Base-by-base conservation (phyloP, 1,140 invertebrate genomes). In the Sarcophaga bullata region DNA sequence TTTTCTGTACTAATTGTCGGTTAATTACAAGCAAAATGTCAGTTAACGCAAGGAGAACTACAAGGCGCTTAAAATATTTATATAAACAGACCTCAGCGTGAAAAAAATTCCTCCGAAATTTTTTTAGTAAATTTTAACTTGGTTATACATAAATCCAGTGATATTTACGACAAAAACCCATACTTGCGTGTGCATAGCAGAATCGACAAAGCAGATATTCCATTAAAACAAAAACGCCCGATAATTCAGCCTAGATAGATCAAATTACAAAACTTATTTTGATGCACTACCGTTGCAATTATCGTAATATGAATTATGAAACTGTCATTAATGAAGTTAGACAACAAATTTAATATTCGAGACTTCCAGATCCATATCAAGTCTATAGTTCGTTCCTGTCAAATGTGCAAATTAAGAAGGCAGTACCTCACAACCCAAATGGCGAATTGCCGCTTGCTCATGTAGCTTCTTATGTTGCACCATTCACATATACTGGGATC, bases 301-400 rank as follows among this genome's bases (percentile, higher is more conserved):
- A n/a, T n/a, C n/a, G n/a, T n/a, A n/a, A n/a, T n/a, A n/a, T n/a
- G n/a, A n/a, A n/a, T n/a, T n/a, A n/a, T n/a, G n/a, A n/a, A n/a
- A n/a, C n/a, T n/a, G n/a, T n/a, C n/a, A n/a, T n/a, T n/a, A 82
- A 82, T 25, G 83, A 84, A 19, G 72, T 81, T 15, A n/a, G 80
- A 15, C 50, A 47, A 58, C n/a, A 13, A 19, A n/a, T 81, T 62
- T 68, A 46, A 25, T 8, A 62, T 46, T 54, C 80, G n/a, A 10
- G 54, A 10, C 62, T 58, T 15, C 80, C 37, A 37, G 19, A n/a
- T n/a, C n/a, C n/a, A n/a, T n/a, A n/a, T n/a, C n/a, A 52, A 25
- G 15, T 46, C 3, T 37, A 47, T 13, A 4, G 25, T 37, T 37
- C 25, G n/a, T 37, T 37, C 25, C n/a, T n/a, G n/a, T n/a, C n/a